Base-by-base conservation (phyloP, 2,888 invertebrate species). In the Cryptosula pallasiana region DNA sequence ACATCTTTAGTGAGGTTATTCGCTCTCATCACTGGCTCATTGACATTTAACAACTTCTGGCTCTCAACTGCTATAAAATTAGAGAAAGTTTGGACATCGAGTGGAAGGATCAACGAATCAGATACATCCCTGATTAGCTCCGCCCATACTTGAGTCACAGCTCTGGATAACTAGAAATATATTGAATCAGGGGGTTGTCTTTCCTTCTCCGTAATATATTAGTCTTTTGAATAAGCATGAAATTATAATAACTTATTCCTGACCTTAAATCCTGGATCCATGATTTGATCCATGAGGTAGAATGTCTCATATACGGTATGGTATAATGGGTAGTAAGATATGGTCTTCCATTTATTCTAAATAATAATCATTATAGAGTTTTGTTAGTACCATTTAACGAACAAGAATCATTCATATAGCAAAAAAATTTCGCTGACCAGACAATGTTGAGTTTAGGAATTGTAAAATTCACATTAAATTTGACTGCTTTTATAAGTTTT, bases 261-360 rank as follows among this genome's bases (percentile, higher is more conserved):
- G 73, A 84, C 82, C 76, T 78, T 74, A 72, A 81, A 84, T 20
- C 78, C 79, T 23, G 78, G 80, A 75, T 85, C 85, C 55, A 82
- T 76, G 71, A 81, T 79, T 25, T 79, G 76, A 45, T 84, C 78
- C 13, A 83, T 80, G 1, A 81, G 76, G 63, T 79, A 79, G 75
- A 84, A 82, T 2, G 81, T 83, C 71, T 86, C 86, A 75, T 86
- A 86, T n/a, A 79, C 80, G 0, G 86, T 82, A 74, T 86, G 86
- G 74, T 86, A 86, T 69, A 85, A 75, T 0, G 86, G 85, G 72
- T 86, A 85, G 0, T 79, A 77, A 1, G 77, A 76, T 32, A 63
- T 32, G n/a, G n/a, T n/a, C 63, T 63, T 63, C 63, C 63, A 63
- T 32, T 63, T 63, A 34, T 63, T 32, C 63, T 63, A 32, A 9